phyloP scores from a whole-genome alignment of 2,797 vertebrate genomes.

The Oreonectes daqikongensis region DNA sequence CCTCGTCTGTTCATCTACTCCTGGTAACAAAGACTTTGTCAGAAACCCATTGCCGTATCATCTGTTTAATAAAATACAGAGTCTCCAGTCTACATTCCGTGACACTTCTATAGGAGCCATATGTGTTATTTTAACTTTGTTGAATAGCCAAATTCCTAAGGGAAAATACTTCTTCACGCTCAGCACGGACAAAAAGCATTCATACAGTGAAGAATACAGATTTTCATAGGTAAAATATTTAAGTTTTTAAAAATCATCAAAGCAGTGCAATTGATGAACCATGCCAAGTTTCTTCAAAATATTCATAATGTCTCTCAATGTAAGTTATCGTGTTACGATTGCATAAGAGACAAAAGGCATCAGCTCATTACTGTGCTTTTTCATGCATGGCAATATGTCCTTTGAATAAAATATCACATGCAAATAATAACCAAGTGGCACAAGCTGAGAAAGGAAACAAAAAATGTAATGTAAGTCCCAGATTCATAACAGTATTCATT shows the following conservation, averaged over 20 bases:
- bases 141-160: not conserved
- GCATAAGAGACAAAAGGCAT: not conserved
- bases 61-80: too few relatives aligned
- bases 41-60: too few relatives aligned
- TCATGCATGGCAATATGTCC: not conserved
- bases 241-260: slow-evolving; percentile 6
- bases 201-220: slow-evolving; percentile 8
- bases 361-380: slow-evolving; percentile 10
- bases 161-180: not conserved
- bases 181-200: too few relatives aligned
- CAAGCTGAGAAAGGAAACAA: not conserved
- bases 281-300: slow-evolving; percentile 6
- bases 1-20: too few relatives aligned
- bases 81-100: too few relatives aligned
- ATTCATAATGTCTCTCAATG: not conserved
- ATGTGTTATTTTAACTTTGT: not conserved
- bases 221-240: not conserved
- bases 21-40: too few relatives aligned
- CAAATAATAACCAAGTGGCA: not conserved
- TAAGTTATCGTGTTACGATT: slow-evolving; percentile 1
- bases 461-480: not conserved
- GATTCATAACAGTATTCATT: slow-evolving; percentile 21
- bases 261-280: slow-evolving; percentile 27
- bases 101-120: not conserved
- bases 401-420: not conserved